These are phyloP conservation scores for Notocelia uddmanniana DNA, from an alignment of 2,888 invertebrate species.

Conservation along the genomic window DNA sequence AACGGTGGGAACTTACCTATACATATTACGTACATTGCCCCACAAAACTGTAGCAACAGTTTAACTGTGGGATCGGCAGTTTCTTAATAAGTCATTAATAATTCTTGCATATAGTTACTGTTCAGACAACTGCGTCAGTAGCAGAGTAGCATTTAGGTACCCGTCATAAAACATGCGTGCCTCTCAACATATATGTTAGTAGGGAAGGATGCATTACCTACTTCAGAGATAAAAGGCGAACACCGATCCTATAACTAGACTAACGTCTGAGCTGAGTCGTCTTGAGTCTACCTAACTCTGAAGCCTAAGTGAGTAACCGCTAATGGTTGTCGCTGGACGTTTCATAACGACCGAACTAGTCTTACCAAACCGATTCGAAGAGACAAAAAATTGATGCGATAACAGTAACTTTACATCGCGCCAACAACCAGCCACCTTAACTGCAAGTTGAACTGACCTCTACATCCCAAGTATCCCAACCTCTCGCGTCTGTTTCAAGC, in stretches of 20 bases:
- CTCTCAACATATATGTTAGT: too few species aligned
- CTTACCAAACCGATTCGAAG: conserved; percentile 15
- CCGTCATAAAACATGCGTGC: too few species aligned
- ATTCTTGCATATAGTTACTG: too few species aligned
- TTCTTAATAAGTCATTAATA: too few species aligned
- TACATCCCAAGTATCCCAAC: background rate
- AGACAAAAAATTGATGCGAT: conserved; percentile 20
- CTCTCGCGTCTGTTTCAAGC: background rate
- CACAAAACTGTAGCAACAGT: too few species aligned
- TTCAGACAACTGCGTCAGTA: too few species aligned
- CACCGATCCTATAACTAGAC: background rate
- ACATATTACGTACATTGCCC: too few species aligned
- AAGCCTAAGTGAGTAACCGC: background rate
- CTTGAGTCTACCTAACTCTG: background rate
- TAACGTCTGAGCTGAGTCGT: too few species aligned
- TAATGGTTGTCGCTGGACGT: background rate
- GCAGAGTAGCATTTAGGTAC: too few species aligned
- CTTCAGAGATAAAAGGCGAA: background rate
- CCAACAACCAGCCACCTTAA: conserved; percentile 21
- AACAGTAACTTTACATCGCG: conserved; percentile 21
- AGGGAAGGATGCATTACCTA: background rate
- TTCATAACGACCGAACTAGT: background rate
- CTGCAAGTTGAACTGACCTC: conserved; percentile 5
- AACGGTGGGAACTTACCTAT: too few species aligned
- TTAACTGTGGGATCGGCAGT: too few species aligned